phyloP scores from a whole-genome alignment of 2,888 invertebrate species.

The Mesochorus sp. region DNA sequence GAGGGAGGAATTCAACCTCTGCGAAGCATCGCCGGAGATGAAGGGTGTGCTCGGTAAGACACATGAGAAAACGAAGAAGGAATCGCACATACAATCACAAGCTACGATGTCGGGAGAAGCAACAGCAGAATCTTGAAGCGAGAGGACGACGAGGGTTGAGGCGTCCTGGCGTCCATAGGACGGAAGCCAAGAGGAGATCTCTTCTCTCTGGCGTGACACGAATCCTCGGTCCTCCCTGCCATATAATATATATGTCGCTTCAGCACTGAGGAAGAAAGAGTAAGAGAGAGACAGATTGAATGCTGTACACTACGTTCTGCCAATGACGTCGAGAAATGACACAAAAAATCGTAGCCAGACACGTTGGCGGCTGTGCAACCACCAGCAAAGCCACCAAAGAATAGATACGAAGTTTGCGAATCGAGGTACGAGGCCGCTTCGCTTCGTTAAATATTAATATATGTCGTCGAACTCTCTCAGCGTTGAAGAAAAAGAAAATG shows the following conservation, averaged over 20 bases:
- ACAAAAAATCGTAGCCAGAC: constrained; percentile 79
- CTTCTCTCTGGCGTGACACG: constrained; percentile 69
- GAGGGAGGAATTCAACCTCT: constrained; percentile 41
- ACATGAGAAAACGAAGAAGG: constrained; percentile 22
- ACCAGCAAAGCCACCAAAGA: constrained; percentile 3
- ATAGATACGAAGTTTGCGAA: constrained; percentile 7
- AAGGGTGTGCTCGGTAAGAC: constrained; percentile 33
- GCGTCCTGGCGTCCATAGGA: constrained; percentile 16
- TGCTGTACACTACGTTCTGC: constrained; percentile 72
- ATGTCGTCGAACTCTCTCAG: no score
- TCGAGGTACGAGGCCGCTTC: not conserved
- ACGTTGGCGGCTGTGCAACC: constrained; percentile 70
- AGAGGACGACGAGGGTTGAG: constrained; percentile 27
- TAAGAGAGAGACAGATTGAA: constrained; percentile 65
- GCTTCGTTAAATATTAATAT: no score
- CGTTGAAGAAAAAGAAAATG: no score
- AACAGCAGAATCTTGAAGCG: constrained; percentile 35
- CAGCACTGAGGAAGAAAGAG: no score
- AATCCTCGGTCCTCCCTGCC: constrained; percentile 68
- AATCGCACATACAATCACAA: constrained; percentile 12
- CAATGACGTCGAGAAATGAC: constrained; percentile 81
- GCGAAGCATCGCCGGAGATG: constrained; percentile 48
- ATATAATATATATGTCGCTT: not conserved
- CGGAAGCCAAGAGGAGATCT: constrained; percentile 66
- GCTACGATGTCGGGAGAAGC: constrained; percentile 1